Conservation (phyloP, 2,113 vertebrate species). For the Sylvietta virens region DNA sequence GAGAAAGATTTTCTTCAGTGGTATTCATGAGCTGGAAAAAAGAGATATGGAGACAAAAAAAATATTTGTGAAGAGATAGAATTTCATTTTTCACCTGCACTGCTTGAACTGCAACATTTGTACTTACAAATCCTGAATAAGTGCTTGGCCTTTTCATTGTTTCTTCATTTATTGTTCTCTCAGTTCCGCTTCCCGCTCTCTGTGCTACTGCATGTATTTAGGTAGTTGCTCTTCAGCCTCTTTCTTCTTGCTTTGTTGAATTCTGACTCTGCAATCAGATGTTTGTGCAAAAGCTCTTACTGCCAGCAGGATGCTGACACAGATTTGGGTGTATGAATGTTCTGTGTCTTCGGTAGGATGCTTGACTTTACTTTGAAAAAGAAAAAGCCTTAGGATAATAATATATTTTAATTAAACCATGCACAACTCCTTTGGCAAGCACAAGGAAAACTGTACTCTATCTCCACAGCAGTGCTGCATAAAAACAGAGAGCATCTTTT, state of each 20-base stretch:
- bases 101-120: neutral
- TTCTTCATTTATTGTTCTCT: slow-evolving; percentile 29
- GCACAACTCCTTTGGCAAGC: neutral
- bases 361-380: neutral
- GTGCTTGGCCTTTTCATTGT: slow-evolving; percentile 4
- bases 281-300: neutral
- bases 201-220: neutral
- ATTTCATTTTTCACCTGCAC: neutral
- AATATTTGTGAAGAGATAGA: neutral
- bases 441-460: neutral
- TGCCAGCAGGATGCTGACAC: neutral
- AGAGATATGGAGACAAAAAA: neutral
- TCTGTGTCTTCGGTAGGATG: neutral
- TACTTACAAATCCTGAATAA: neutral
- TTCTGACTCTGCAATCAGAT: neutral
- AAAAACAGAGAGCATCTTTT: neutral
- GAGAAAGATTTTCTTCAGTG: neutral
- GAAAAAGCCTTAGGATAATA: neutral
- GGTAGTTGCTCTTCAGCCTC: neutral
- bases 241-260: slow-evolving; percentile 1
- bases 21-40: neutral
- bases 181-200: neutral
- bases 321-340: neutral
- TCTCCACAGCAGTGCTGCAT: neutral
- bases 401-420: neutral